These are phyloP conservation scores for Lethocerus indicus DNA, from an alignment of 1,140 invertebrate genomes.

Conservation along the genomic window DNA sequence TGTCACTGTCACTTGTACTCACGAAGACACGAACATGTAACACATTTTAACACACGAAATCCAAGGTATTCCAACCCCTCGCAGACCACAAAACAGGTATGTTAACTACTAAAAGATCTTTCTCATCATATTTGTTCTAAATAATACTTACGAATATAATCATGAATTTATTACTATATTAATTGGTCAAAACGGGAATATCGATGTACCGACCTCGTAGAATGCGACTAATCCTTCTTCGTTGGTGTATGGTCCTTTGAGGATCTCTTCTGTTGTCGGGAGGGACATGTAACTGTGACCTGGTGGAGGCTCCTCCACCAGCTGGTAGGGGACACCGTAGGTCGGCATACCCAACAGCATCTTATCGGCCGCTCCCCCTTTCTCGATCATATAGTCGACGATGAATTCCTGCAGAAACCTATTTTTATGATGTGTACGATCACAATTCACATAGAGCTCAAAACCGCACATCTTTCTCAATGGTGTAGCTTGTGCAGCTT, in stretches of 20 bases:
- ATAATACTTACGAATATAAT: too few relatives aligned
- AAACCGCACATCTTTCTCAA: background rate
- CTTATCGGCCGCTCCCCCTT: conserved; percentile 55
- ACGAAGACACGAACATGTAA: too few relatives aligned
- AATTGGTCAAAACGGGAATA: too few relatives aligned
- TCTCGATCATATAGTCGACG: conserved; percentile 51
- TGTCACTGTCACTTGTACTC: too few relatives aligned
- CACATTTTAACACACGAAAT: too few relatives aligned
- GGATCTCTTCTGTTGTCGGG: conserved; percentile 35
- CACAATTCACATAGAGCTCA: background rate
- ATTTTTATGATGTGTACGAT: conserved; percentile 10
- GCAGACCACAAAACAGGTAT: too few relatives aligned
- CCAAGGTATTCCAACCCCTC: too few relatives aligned
- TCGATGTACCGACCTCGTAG: conserved; percentile 56
- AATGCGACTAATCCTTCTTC: conserved; percentile 74
- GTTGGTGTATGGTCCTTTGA: conserved; percentile 53
- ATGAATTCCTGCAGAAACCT: conserved; percentile 49
- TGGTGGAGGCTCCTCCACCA: conserved; percentile 24
- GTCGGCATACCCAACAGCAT: conserved; percentile 65
- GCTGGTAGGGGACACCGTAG: conserved; percentile 68
- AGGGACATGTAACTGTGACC: conserved; percentile 24
- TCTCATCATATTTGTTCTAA: too few relatives aligned
- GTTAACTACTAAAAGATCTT: too few relatives aligned
- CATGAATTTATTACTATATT: too few relatives aligned
- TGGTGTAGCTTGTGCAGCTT: too few relatives aligned